phyloP scores from a whole-genome alignment of 2,888 invertebrate species.

The Tipula helvola region DNA sequence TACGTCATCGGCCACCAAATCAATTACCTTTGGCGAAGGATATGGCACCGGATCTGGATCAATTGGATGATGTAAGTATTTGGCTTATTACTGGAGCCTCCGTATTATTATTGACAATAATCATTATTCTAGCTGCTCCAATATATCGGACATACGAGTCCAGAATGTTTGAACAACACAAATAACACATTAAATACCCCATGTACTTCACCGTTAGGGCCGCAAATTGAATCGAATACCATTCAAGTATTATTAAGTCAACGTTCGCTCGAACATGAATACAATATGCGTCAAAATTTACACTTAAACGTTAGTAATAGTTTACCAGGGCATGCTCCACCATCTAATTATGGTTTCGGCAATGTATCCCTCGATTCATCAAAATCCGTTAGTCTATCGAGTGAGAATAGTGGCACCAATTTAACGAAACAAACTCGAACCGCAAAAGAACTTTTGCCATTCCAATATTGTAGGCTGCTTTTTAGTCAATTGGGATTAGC shows the following conservation, averaged over 20 bases:
- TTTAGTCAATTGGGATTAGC: slow-evolving; percentile 84
- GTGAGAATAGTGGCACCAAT: slow-evolving; percentile 28
- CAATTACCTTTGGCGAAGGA: slow-evolving; percentile 70
- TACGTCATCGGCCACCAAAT: slow-evolving; percentile 59
- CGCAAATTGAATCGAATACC: slow-evolving; percentile 69
- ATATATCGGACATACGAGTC: slow-evolving; percentile 84
- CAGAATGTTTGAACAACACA: slow-evolving; percentile 62
- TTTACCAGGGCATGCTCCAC: not conserved
- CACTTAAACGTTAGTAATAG: not conserved
- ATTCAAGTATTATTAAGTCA: slow-evolving; percentile 77
- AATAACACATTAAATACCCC: slow-evolving; percentile 68
- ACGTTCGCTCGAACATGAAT: slow-evolving; percentile 69
- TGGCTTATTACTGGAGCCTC: not conserved
- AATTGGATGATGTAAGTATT: slow-evolving; percentile 72
- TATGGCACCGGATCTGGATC: slow-evolving; percentile 78
- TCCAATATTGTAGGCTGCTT: slow-evolving; percentile 77
- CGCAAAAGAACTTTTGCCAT: slow-evolving; percentile 38
- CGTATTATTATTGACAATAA: slow-evolving; percentile 13
- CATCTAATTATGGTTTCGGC: slow-evolving; percentile 14
- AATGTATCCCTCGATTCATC: slow-evolving; percentile 36
- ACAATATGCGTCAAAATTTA: slow-evolving; percentile 37
- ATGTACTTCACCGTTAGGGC: slow-evolving; percentile 57
- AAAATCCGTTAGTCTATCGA: slow-evolving; percentile 37
- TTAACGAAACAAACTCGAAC: not conserved
- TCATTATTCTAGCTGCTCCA: slow-evolving; percentile 53